Conservation (phyloP, 2,113 vertebrate genomes). For the Sinosuthora webbiana region DNA sequence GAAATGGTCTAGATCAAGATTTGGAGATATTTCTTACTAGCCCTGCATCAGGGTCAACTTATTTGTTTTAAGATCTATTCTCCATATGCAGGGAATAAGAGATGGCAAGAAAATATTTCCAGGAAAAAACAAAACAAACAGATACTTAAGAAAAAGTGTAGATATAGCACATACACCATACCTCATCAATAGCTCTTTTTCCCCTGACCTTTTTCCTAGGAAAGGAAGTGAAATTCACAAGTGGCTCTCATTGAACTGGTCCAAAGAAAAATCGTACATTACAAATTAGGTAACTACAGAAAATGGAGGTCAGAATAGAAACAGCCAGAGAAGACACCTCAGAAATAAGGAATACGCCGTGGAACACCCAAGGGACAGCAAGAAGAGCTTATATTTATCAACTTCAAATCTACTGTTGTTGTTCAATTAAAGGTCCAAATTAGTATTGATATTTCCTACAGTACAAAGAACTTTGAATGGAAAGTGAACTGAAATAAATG, state of each 20-base stretch:
- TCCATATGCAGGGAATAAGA: background rate
- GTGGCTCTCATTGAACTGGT: background rate
- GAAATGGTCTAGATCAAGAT: conserved; percentile 59
- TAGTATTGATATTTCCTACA: conserved; percentile 49
- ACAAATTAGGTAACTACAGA: conserved; percentile 17
- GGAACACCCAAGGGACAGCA: conserved; percentile 44
- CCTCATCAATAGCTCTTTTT: background rate
- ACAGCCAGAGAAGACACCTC: conserved; percentile 36
- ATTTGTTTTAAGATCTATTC: background rate
- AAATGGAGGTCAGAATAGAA: conserved; percentile 27
- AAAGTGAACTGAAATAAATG: conserved; percentile 64
- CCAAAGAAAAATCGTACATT: background rate
- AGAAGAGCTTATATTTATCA: conserved; percentile 57
- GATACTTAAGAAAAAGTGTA: background rate
- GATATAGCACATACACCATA: background rate
- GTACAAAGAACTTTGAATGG: conserved; percentile 44
- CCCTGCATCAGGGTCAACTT: background rate
- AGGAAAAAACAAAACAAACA: background rate
- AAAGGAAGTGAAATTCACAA: background rate
- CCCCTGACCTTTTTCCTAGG: background rate
- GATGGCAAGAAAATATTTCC: background rate
- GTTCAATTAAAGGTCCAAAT: conserved; percentile 64
- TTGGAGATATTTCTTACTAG: background rate
- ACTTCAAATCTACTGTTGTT: conserved; percentile 48
- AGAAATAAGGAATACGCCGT: conserved; percentile 20